Percentiles rank a stretch among this genome's conserved stretches.
Conservation (phyloP, 2,888 invertebrate species). For the Cenopis cana region DNA sequence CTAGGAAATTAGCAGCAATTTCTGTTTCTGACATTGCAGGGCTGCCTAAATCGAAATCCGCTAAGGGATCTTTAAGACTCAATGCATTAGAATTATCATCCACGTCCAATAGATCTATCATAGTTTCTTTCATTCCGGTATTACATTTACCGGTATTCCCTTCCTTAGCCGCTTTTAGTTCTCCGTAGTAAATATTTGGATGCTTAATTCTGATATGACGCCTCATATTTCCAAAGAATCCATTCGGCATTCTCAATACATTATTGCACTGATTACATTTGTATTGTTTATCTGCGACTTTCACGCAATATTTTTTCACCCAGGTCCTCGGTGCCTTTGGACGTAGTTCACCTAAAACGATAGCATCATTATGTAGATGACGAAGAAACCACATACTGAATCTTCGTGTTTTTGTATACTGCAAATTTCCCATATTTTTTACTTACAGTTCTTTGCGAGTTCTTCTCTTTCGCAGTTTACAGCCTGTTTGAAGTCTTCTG, state of each 20-base stretch:
- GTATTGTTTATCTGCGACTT: slow-evolving; percentile 19
- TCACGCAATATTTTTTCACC: slow-evolving; percentile 26
- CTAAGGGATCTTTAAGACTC: slow-evolving; percentile 20
- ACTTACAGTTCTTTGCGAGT: slow-evolving; percentile 12
- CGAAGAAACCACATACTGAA: background rate
- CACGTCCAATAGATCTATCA: background rate
- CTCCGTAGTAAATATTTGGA: slow-evolving; percentile 3
- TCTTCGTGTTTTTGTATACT: no score
- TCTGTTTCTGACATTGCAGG: slow-evolving; percentile 23
- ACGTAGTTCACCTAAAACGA: slow-evolving; percentile 18
- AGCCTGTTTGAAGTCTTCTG: background rate
- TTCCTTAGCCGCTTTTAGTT: background rate
- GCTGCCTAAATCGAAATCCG: slow-evolving; percentile 26
- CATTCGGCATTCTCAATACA: slow-evolving; percentile 10
- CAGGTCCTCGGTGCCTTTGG: background rate
- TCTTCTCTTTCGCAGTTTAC: slow-evolving; percentile 5
- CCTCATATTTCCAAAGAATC: slow-evolving; percentile 27
- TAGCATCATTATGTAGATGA: background rate
- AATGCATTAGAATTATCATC: slow-evolving; percentile 11
- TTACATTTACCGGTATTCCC: background rate
- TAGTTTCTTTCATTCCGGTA: background rate
- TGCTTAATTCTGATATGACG: slow-evolving; percentile 24
- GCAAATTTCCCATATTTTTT: background rate
- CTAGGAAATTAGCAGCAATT: slow-evolving; percentile 11
- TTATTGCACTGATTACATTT: slow-evolving; percentile 15